Conservation (phyloP, 2,113 vertebrate genomes). For the Nipponia nippon region DNA sequence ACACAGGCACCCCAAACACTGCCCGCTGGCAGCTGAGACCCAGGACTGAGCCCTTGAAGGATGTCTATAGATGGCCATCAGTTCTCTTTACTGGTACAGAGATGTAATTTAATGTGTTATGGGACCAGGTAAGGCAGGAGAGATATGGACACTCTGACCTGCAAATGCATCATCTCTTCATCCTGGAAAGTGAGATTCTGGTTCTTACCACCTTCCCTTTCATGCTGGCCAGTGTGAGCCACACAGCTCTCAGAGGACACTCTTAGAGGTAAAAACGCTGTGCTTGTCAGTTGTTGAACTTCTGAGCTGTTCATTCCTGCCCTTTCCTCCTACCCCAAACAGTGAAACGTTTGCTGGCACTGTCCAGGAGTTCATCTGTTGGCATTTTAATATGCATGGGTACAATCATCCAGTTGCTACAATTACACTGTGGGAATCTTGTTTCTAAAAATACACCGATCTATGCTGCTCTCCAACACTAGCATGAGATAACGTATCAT, state of each 20-base stretch:
- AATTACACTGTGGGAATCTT: slow-evolving; percentile 14
- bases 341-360: not conserved
- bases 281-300: not conserved
- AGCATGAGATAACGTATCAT: not conserved
- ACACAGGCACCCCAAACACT: not conserved
- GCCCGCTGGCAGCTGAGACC: not conserved
- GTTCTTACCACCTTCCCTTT: not conserved
- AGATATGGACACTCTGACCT: not conserved
- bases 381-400: slow-evolving; percentile 5
- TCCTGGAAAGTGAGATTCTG: not conserved
- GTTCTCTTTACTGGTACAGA: not conserved
- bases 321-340: not conserved
- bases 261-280: not conserved
- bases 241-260: not conserved
- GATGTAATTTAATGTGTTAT: not conserved
- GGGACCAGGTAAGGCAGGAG: not conserved
- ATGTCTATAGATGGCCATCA: not conserved
- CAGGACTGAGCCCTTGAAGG: not conserved
- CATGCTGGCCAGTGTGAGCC: not conserved
- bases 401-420: not conserved
- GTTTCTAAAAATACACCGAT: slow-evolving; percentile 34
- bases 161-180: not conserved
- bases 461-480: not conserved
- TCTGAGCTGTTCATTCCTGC: not conserved
- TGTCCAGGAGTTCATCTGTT: slow-evolving; percentile 21